A percentile compares a stretch with the other conserved stretches of the same genome.
phyloP scores from a whole-genome alignment of 2,113 vertebrate genomes.

The Phylloscopus trochilus region DNA sequence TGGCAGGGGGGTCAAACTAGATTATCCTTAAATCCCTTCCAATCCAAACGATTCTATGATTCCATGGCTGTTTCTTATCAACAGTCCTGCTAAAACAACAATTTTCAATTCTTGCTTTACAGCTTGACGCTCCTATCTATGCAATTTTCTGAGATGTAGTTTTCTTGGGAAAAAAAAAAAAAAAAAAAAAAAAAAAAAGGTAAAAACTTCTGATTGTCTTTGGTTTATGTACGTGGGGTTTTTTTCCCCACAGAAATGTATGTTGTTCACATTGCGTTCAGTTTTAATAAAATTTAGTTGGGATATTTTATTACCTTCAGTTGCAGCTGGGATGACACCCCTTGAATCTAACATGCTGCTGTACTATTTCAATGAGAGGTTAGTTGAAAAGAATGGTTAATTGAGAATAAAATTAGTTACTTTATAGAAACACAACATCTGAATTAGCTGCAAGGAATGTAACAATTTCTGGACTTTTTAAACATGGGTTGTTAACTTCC shows the following conservation, averaged over 20 bases:
- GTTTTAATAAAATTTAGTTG: not conserved
- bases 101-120: not conserved
- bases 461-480: not conserved
- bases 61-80: not conserved
- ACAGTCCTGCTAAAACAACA: not conserved
- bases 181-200: not conserved
- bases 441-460: not conserved
- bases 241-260: not conserved
- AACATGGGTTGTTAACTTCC: conserved; percentile 16
- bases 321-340: not conserved
- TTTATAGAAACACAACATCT: not conserved
- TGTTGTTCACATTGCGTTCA: not conserved
- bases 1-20: not conserved
- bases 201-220: not conserved
- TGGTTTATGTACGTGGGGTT: not conserved
- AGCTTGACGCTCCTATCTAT: not conserved
- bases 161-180: not conserved
- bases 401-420: not conserved
- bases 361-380: not conserved
- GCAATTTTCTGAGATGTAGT: not conserved
- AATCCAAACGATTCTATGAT: not conserved
- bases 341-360: not conserved
- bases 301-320: not conserved
- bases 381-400: not conserved
- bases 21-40: not conserved